Evolutionary conservation across 2,888 invertebrate species (phyloP).

Genomic region (Barypeithes pellucidus): DNA sequence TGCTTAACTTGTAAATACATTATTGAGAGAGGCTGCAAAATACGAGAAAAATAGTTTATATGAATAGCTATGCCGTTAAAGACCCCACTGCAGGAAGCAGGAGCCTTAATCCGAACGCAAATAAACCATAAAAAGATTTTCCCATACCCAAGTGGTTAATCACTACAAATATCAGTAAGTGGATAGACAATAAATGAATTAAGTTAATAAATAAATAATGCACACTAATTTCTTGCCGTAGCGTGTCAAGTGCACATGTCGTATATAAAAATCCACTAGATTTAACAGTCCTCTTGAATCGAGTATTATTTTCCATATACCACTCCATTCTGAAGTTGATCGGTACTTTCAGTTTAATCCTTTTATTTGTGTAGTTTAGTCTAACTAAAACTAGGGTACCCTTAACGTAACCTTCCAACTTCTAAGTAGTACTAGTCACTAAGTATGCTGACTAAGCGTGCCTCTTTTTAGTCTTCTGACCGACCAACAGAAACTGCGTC

Average conservation of each 20-base stretch:
- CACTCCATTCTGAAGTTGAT: conserved; percentile 52
- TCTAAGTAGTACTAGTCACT: too few species aligned
- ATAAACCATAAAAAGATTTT: conserved; percentile 21
- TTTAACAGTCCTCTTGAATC: conserved; percentile 50
- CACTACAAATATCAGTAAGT: conserved; percentile 31
- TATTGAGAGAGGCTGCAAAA: too few species aligned
- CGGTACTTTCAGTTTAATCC: conserved; percentile 28
- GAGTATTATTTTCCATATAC: conserved; percentile 46
- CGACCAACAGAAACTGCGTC: too few species aligned
- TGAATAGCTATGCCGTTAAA: too few species aligned
- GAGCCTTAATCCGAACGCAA: conserved; percentile 17
- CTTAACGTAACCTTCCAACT: background rate
- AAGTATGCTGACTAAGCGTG: too few species aligned
- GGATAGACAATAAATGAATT: conserved; percentile 35
- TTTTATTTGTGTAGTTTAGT: conserved; percentile 19
- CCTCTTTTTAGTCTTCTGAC: too few species aligned
- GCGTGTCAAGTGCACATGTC: conserved; percentile 34
- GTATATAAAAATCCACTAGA: conserved; percentile 27
- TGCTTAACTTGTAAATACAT: too few species aligned
- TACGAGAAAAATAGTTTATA: too few species aligned
- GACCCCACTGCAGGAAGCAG: background rate
- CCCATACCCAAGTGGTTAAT: conserved; percentile 21
- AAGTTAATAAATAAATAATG: conserved; percentile 30
- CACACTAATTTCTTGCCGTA: conserved; percentile 32
- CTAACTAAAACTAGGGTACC: background rate